Conservation (phyloP, 2,888 invertebrate species). For the Orthosia incerta region DNA sequence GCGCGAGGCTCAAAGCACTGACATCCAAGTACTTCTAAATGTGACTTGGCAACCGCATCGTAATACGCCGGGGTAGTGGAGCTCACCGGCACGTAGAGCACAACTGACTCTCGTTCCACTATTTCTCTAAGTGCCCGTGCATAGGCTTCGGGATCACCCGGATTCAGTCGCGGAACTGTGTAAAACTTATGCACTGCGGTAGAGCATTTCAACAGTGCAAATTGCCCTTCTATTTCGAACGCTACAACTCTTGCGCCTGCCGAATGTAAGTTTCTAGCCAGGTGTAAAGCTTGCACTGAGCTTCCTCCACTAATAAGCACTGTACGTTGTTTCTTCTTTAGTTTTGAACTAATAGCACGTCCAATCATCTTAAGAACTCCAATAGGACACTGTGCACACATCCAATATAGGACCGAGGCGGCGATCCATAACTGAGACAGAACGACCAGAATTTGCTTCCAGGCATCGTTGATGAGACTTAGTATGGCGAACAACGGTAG, state of each 20-base stretch:
- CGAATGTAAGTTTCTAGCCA: constrained; percentile 95
- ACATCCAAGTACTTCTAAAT: constrained; percentile 95
- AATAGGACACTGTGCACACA: constrained; percentile 93
- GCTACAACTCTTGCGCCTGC: constrained; percentile 95
- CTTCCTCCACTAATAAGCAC: constrained; percentile 96
- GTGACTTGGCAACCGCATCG: constrained; percentile 95
- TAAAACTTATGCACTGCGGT: constrained; percentile 95
- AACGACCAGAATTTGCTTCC: constrained; percentile 93
- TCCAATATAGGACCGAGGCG: constrained; percentile 95
- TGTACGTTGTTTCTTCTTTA: constrained; percentile 92
- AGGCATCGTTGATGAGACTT: constrained; percentile 91
- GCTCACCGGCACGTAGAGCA: constrained; percentile 95
- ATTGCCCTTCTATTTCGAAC: constrained; percentile 95
- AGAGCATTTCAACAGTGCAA: constrained; percentile 94
- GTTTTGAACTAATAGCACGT: constrained; percentile 91
- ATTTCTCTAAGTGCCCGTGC: constrained; percentile 94
- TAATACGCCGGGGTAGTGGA: constrained; percentile 95
- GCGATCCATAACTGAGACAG: constrained; percentile 95
- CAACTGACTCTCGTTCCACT: constrained; percentile 93
- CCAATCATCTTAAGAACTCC: constrained; percentile 92
- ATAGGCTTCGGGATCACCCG: constrained; percentile 93
- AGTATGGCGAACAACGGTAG: constrained; percentile 89
- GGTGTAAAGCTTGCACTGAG: constrained; percentile 96
- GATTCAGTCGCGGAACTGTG: constrained; percentile 93
- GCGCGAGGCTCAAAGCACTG: constrained; percentile 95